Percentiles rank a stretch among this genome's conserved stretches.
Conservation (phyloP, 2,797 vertebrate genomes). For the Catamblyrhynchus diadema region DNA sequence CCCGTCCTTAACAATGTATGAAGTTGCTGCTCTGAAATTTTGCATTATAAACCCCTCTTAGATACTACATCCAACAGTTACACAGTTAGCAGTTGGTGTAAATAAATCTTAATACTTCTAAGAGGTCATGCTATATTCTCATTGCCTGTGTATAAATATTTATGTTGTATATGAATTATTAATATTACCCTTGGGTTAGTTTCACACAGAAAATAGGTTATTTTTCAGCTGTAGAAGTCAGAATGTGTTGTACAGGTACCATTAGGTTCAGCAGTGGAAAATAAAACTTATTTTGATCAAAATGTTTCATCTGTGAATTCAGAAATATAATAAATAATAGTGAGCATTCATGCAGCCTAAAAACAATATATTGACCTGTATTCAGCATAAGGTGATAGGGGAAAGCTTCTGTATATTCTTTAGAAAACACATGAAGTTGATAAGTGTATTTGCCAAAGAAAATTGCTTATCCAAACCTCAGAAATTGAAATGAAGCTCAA, state of each 20-base stretch:
- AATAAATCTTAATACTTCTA: slow-evolving; percentile 8
- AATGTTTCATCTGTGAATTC: not conserved
- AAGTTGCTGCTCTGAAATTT: not conserved
- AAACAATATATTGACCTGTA: not conserved
- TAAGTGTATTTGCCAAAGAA: not conserved
- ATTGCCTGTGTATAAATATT: slow-evolving; percentile 42
- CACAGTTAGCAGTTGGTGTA: not conserved
- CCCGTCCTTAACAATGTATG: not conserved
- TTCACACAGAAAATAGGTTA: slow-evolving; percentile 44
- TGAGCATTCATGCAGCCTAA: not conserved
- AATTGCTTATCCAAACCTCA: not conserved
- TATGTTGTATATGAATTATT: slow-evolving; percentile 37
- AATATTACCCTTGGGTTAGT: slow-evolving; percentile 31
- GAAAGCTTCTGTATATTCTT: not conserved
- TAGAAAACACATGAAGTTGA: not conserved
- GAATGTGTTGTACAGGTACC: not conserved
- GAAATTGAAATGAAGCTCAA: not conserved
- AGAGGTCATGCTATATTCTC: not conserved
- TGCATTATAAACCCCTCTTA: not conserved
- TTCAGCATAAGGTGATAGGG: not conserved
- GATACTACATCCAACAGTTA: not conserved
- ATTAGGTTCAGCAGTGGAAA: not conserved
- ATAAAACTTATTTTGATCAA: not conserved
- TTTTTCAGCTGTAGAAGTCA: slow-evolving; percentile 23
- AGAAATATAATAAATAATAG: not conserved